Base-by-base conservation (phyloP, 2,888 invertebrate genomes). In the Xiphydria camelus region DNA sequence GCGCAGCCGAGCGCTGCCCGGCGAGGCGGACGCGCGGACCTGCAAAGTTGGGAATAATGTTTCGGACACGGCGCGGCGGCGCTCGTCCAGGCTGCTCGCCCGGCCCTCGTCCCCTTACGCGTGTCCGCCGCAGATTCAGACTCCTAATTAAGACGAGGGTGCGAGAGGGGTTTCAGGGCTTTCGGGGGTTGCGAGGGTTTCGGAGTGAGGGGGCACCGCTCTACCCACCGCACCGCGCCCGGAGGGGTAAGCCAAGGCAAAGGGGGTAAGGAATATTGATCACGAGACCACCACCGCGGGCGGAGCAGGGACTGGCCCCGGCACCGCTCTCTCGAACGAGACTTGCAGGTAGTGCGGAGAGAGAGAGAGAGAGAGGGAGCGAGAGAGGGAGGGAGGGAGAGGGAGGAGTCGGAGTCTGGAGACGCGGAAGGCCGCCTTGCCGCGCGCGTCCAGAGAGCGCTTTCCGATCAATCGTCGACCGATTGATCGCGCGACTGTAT, bases 121-220 rank as follows among this genome's bases (percentile, higher is more conserved):
- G 85, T 85, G 87, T 86, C 86, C 85, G 85, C 85, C 84, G 82
- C 87, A 87, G 87, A 87, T 86, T 86, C 85, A 83, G 84, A 85
- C 84, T 86, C 85, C 87, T 87, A 87, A 87, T 87, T 87, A 87
- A 87, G 86, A 86, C 84, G 80, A 83, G 83, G 85, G 82, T 81
- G 79, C 70, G 71, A 73, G 70, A 66, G 70, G 70, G 70, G 64
- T 62, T 64, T 59, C 62, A 59, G 61, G 62, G 67, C 17, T 18
- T 4, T 17, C 33, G 29, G 23, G 26, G 5, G 15, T 34, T 23
- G 43, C 17, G 40, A 31, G 38, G 22, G 38, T 32, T n/a, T 53
- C 50, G 58, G 59, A 55, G 61, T 57, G 56, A 57, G 55, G 61
- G n/a, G 61, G 61, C 55, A 63, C 62, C 67, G 1, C 29, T 29